Evolutionary conservation across 1,140 invertebrate genomes (phyloP), one percentile per base, ranked within the genome.

Genomic region (Plutomurus gul): DNA sequence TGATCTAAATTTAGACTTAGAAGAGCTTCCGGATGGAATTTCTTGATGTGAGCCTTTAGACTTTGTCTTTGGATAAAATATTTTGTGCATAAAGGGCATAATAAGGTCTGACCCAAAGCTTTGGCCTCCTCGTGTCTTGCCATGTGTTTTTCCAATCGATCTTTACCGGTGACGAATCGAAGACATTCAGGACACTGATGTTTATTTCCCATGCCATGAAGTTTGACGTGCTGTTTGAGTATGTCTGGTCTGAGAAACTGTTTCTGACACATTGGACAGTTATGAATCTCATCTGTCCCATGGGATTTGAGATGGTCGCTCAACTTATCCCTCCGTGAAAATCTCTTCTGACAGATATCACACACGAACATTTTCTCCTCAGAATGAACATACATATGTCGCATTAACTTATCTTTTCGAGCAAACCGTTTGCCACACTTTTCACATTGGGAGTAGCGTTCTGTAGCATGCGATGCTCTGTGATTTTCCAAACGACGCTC

Each of bases 21-120:
- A 10, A 76, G 51, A 33, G 79, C 47, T 22, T 80, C 51, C 4
- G 76, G 80, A 20, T 81, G 80, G 33, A 81, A 81, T 20, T 81
- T 81, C 37, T 78, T 78, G 13, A 81, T 40, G 22, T 81, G 80
- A 5, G 80, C 80, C 22, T 78, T 78, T 1, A 81, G 47, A 78
- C 80, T 81, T 70, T 81, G 80, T 33, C 71, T 65, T 74, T 81
- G 80, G 40, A 81, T 81, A 71, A 81, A 81, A 60, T 81, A 78
- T 60, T 81, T 81, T 27, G 80, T 81, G 39, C 80, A 81, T 8
- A 81, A 47, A 20, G 80, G 80, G 25, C 80, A 81, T 1, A 81
- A 46, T 5, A 81, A 47, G 0, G 80, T 77, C 70, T 81, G 80
- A 18, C 80, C 80, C 4, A 65, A 60, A 0, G 80, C 80, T 51